Evolutionary conservation across 2,113 vertebrate genomes (phyloP).

Genomic region (Ciconia boyciana): DNA sequence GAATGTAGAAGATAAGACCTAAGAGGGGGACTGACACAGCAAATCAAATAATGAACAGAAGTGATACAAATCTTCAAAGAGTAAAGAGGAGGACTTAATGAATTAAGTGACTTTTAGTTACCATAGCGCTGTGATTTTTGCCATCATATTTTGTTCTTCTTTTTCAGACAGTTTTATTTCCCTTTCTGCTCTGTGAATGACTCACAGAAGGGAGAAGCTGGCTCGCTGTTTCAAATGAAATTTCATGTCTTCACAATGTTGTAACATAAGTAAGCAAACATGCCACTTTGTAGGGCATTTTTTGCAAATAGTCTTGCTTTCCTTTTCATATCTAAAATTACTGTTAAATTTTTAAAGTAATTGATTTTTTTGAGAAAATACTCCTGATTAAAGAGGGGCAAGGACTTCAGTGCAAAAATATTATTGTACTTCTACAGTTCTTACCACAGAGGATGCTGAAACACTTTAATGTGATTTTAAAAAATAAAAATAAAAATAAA

Average conservation of each 20-base stretch:
- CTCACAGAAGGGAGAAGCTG: neutral
- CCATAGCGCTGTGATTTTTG: neutral
- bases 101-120: neutral
- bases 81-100: neutral
- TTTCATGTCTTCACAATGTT: neutral
- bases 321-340: neutral
- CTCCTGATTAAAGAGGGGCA: neutral
- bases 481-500: no score
- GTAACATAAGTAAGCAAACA: neutral
- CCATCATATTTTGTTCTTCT: neutral
- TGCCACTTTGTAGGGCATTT: neutral
- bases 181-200: neutral
- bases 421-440: neutral
- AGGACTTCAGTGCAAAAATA: neutral
- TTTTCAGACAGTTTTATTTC: neutral
- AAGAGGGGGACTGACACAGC: neutral
- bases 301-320: neutral
- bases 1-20: neutral
- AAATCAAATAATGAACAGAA: neutral
- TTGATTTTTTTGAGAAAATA: neutral
- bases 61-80: neutral
- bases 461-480: neutral
- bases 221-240: neutral
- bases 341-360: neutral
- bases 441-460: neutral